phyloP scores from a whole-genome alignment of 2,888 invertebrate species.

The Rotaria magnacalcarata region DNA sequence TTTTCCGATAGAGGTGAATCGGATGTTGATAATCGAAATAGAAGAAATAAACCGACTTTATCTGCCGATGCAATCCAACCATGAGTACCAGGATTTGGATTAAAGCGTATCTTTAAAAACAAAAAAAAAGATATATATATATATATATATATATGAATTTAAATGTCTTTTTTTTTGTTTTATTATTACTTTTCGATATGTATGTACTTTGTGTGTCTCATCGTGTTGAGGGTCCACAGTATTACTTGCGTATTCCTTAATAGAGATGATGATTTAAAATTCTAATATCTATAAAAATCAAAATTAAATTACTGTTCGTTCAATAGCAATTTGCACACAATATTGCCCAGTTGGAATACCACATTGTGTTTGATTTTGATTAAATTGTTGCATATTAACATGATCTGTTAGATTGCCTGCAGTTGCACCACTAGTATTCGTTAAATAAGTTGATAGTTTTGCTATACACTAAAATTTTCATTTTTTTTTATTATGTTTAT shows the following conservation, averaged over 20 bases:
- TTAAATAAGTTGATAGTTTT: constrained; percentile 31
- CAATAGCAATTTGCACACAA: constrained; percentile 33
- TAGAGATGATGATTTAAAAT: background rate
- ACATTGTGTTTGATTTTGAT: background rate
- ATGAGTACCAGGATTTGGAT: constrained; percentile 33
- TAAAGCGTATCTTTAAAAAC: constrained; percentile 21
- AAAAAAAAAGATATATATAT: no score
- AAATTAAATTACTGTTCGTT: background rate
- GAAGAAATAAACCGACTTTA: constrained; percentile 21
- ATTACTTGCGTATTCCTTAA: constrained; percentile 4
- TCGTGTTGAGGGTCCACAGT: constrained; percentile 14
- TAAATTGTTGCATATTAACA: background rate
- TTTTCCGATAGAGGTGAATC: constrained; percentile 5
- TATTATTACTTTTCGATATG: background rate
- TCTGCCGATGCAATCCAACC: constrained; percentile 28
- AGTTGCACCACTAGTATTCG: background rate
- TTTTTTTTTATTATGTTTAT: background rate
- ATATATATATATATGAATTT: no score
- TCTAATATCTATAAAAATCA: background rate
- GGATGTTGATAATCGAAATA: constrained; percentile 35
- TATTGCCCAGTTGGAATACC: constrained; percentile 13
- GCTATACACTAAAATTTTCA: background rate
- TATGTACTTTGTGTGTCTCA: constrained; percentile 31
- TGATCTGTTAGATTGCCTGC: background rate
- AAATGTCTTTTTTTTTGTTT: no score